Evolutionary conservation across 2,113 vertebrate genomes (phyloP), one percentile per base, ranked within the genome.

Genomic region (Gallinago media): DNA sequence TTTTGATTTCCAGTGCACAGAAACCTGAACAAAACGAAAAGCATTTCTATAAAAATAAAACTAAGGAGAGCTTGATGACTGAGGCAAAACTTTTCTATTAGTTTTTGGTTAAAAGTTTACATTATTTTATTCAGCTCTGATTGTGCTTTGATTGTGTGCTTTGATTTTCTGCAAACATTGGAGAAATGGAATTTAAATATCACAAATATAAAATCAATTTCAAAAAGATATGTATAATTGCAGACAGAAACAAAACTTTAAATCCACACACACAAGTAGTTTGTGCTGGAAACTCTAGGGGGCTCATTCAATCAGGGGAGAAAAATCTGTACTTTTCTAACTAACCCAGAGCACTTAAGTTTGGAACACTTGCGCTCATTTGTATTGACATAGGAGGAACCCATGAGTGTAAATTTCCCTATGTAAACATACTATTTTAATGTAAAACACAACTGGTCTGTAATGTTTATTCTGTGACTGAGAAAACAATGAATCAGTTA

Each of bases 201-300:
- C 44, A 59, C 20, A 88, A 88, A 90, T 66, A 79, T 29, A 93
- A 94, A 92, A 70, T 22, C 42, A 71, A 56, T 92, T 88, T 88
- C n/a, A 88, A 74, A 85, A 82, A 82, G 20, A 23, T 29, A 42
- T 0, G 0, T 40, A 8, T 82, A 59, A 59, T 21, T 73, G 52
- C 67, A 73, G 44, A 34, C 8, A 85, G 66, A 88, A 96, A 31
- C 10, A 71, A 50, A 34, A 19, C 20, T 93, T 59, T 74, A 67
- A 36, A 52, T 80, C 67, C 38, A 67, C 6, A 47, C 38, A 23
- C 20, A 63, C 49, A 49, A 91, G 63, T 9, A 92, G 26, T 85
- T 96, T 87, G 44, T 74, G 34, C 42, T 77, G 63, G 58, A 76
- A 95, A 85, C 75, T 93, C 81, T 70, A 94, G 63, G 26, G 42